These are phyloP conservation scores for Fregata magnificens DNA, from an alignment of 2,113 vertebrate genomes.

Conservation along the genomic window DNA sequence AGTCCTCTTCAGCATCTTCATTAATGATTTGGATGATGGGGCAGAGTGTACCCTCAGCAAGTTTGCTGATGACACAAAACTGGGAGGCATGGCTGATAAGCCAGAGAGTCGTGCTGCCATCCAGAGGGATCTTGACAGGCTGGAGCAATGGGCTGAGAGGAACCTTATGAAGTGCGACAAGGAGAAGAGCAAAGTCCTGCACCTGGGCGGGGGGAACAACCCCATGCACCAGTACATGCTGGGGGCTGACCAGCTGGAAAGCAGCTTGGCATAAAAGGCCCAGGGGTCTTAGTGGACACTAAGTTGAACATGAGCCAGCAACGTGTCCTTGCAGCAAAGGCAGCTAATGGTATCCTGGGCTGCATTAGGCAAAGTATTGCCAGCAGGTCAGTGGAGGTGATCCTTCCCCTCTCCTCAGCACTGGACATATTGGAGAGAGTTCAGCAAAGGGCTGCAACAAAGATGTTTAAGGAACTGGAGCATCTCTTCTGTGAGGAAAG, in stretches of 20 bases:
- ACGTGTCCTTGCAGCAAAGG: background rate
- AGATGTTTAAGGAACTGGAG: background rate
- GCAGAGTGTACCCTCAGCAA: background rate
- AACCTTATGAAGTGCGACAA: background rate
- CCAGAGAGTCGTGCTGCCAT: background rate
- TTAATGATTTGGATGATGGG: background rate
- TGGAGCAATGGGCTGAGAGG: background rate
- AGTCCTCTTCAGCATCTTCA: background rate
- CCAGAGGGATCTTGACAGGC: background rate
- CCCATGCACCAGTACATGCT: background rate
- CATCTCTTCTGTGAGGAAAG: background rate
- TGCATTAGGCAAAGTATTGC: background rate
- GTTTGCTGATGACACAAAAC: background rate
- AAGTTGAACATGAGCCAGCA: background rate
- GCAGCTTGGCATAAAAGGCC: background rate
- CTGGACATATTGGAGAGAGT: background rate
- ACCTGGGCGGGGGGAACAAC: background rate
- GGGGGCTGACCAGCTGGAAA: background rate
- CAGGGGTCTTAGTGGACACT: background rate
- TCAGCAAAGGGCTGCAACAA: background rate
- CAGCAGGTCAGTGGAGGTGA: background rate
- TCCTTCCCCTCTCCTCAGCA: background rate
- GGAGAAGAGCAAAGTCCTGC: background rate
- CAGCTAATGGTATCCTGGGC: background rate
- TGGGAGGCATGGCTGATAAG: background rate